Evolutionary conservation across 2,888 invertebrate genomes (phyloP).

Genomic region (Thereva nobilitata): DNA sequence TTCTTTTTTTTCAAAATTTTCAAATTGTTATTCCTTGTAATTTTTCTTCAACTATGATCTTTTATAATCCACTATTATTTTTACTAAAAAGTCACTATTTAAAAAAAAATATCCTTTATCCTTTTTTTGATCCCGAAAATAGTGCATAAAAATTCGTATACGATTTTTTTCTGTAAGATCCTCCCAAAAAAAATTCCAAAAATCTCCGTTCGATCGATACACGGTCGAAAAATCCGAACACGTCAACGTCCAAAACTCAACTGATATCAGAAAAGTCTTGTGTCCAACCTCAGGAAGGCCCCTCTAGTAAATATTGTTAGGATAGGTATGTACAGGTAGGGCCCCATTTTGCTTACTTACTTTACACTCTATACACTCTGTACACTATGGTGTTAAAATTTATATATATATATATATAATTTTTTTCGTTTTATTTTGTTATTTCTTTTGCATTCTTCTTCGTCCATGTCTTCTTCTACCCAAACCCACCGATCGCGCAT

Average conservation of each 20-base stretch:
- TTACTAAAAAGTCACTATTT: too few species aligned
- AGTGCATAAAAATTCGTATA: too few species aligned
- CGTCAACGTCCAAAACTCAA: conserved; percentile 59
- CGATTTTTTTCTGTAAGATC: too few species aligned
- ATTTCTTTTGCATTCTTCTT: conserved; percentile 27
- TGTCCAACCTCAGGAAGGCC: conserved; percentile 41
- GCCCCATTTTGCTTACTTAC: conserved; percentile 25
- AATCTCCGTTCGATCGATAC: conserved; percentile 42
- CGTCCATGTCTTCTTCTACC: conserved; percentile 28
- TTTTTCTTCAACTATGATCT: too few species aligned
- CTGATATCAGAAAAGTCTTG: conserved; percentile 50
- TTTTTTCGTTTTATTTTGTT: too few species aligned
- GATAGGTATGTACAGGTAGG: conserved; percentile 37
- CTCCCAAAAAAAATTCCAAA: conserved; percentile 26
- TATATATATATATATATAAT: too few species aligned
- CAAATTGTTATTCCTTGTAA: too few species aligned
- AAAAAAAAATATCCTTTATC: too few species aligned
- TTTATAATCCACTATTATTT: too few species aligned
- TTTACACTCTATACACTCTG: neutral
- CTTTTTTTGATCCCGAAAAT: too few species aligned
- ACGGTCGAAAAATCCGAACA: conserved; percentile 57
- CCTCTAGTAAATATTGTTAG: conserved; percentile 38
- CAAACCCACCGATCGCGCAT: conserved; percentile 1
- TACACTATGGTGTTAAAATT: conserved; percentile 24
- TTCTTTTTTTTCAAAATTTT: neutral